Evolutionary conservation across 2,888 invertebrate species (phyloP).

Genomic region (Megastigmus dorsalis): DNA sequence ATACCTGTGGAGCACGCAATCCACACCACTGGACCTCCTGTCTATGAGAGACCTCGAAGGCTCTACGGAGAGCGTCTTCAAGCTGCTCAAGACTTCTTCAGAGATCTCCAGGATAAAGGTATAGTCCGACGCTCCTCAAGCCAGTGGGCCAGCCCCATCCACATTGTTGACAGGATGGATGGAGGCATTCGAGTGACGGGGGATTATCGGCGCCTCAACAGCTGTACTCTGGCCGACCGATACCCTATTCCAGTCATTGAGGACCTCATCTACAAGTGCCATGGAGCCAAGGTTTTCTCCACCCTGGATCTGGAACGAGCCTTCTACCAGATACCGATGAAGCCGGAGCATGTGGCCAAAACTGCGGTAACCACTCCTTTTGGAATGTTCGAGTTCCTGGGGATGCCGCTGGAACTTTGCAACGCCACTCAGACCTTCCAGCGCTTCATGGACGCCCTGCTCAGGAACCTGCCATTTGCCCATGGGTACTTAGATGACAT

Average conservation of each 20-base stretch:
- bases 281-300: background rate
- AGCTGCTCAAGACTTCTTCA: background rate
- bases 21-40: background rate
- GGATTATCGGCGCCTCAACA: conserved; percentile 4
- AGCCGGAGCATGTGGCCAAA: background rate
- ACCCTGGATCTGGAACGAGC: background rate
- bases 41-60: background rate
- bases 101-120: background rate
- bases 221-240: background rate
- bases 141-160: conserved; percentile 12
- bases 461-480: too few species aligned
- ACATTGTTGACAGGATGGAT: background rate
- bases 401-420: too few species aligned
- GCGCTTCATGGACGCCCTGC: too few species aligned
- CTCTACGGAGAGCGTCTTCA: background rate
- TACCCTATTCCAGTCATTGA: conserved; percentile 1
- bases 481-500: too few species aligned
- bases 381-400: conserved; percentile 7
- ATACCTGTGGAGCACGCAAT: background rate
- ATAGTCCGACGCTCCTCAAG: background rate
- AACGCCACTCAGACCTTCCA: too few species aligned
- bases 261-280: background rate
- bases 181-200: background rate
- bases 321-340: conserved; percentile 6
- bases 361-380: background rate